Base-by-base conservation (phyloP, 2,888 invertebrate species). In the Argynnis bischoffii region DNA sequence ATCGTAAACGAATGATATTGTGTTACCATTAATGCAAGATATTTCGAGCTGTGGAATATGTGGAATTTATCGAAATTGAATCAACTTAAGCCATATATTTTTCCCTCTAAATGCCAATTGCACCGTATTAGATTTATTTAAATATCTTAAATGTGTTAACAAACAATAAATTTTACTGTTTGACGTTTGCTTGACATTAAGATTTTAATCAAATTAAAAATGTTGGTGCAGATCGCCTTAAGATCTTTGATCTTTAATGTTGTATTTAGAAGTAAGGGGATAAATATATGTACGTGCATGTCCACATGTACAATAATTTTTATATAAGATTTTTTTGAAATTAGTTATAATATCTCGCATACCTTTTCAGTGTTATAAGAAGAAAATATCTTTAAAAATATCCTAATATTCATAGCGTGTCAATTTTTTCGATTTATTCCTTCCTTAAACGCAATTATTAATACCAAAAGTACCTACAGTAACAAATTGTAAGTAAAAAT, bases 341-440 rank as follows among this genome's bases (percentile, higher is more conserved):
- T 31, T 18, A 13, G 16, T 41, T 13, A 6, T 16, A 55, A 16
- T 16, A 8, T 14, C 41, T 59, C 26, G 31, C 48, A 48, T 31
- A 41, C 35, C 0, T 59, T 21, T 59, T 48, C 59, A 48, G 31
- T 13, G 15, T 26, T 48, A n/a, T 26, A 35, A 72, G 67, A 60
- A 54, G 63, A 67, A 21, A 69, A 69, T 72, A 70, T 61, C 16
- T 61, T 50, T 50, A 26, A 69, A 66, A 55, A 68, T 72, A 74
- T 74, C 71, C 21, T 54, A 41, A 54, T 63, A 77, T 72, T 79
- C 53, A 81, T 87, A 86, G 84, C 75, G 63, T 75, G 91, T 91
- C 89, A 90, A 91, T 90, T 90, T 88, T 82, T 87, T 88, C 85
- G 83, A 89, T 84, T 81, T 81, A 87, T 83, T 92, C 91, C 90